Evolutionary conservation across 2,888 invertebrate genomes (phyloP).

Genomic region (Tinea pellionella): DNA sequence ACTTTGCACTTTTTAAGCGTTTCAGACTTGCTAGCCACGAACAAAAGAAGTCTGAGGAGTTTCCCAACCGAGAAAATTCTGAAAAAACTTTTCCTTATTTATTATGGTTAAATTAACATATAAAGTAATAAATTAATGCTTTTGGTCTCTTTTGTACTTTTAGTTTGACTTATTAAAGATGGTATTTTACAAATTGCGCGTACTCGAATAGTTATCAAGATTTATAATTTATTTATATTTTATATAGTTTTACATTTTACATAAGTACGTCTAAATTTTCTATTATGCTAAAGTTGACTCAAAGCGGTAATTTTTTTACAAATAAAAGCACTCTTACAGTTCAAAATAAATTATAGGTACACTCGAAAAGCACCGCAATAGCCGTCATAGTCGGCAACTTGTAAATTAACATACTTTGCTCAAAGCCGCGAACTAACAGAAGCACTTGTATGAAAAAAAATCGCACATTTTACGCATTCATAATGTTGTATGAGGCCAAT

Average conservation of each 20-base stretch:
- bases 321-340: neutral
- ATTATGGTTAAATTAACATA: neutral
- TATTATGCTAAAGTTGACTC: too few species aligned
- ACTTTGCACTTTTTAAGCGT: slow-evolving; percentile 63
- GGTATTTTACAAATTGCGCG: too few species aligned
- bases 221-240: too few species aligned
- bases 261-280: too few species aligned
- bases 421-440: slow-evolving; percentile 64
- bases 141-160: too few species aligned
- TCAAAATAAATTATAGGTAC: neutral
- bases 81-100: neutral
- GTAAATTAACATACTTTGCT: slow-evolving; percentile 64
- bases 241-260: too few species aligned
- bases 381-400: neutral
- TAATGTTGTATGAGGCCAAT: slow-evolving; percentile 60
- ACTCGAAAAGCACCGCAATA: neutral
- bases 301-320: neutral
- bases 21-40: slow-evolving; percentile 44
- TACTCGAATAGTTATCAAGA: too few species aligned
- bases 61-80: neutral
- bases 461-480: slow-evolving; percentile 62
- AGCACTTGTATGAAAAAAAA: slow-evolving; percentile 28
- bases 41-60: slow-evolving; percentile 51
- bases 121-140: neutral
- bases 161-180: too few species aligned